Base-by-base conservation (phyloP, 2,888 invertebrate species). In the Stenodema calcarata region DNA sequence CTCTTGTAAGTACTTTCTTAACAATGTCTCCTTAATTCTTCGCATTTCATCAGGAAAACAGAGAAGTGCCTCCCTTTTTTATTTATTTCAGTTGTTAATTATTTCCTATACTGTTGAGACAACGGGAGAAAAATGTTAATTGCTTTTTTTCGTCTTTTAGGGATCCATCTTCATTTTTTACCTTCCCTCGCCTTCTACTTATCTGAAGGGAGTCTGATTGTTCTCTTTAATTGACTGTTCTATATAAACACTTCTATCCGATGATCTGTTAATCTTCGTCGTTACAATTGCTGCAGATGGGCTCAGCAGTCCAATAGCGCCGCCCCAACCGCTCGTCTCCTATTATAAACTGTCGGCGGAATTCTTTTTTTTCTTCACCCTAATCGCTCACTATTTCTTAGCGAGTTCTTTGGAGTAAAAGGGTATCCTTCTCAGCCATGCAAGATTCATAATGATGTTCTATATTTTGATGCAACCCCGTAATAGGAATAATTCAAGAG, bases 111-210 rank as follows among this genome's bases (percentile, higher is more conserved):
- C 89, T 87, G 87, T 54, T 62, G 87, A 86, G 88, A 88, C 87
- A 89, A 88, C 87, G 86, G 87, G 87, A 89, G 88, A 89, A 88
- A 89, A 89, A 89, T 89, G 89, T 89, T 89, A 89, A 89, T 89
- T 89, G 88, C 88, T 88, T 89, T 88, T 89, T 87, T 88, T 86
- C 84, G 87, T 88, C 88, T 87, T 87, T 87, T 87, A 88, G 87
- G 86, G 87, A 88, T 89, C 89, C 89, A 88, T 88, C 88, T 89
- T 89, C 88, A 88, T 88, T 89, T 88, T 89, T 88, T 86, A 87
- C 86, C 88, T 88, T 87, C 87, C 42, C 47, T 87, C 88, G 82
- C 84, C 81, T 84, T 27, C 69, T 75, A 44, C 83, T 88, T 87
- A 86, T 88, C 87, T 88, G 82, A 23, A 41, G 50, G 70, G 82